A percentile compares a stretch with the other conserved stretches of the same genome.
Conservation (phyloP, 2,113 vertebrate genomes). For the Pteronura brasiliensis region DNA sequence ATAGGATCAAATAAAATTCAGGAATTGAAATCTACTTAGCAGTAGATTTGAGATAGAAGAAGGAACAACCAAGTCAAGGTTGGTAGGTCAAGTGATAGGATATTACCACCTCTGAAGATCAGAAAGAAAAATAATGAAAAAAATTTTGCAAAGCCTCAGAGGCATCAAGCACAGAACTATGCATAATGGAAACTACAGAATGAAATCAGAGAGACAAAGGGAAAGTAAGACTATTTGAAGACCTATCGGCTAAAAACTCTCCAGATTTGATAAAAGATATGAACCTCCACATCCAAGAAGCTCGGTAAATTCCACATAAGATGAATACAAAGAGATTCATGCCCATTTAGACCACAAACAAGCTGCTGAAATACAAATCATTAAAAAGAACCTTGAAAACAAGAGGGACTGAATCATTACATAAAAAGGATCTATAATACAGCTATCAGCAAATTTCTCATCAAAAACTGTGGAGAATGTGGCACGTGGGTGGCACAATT, state of each 20-base stretch:
- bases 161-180: background rate
- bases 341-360: background rate
- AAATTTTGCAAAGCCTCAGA: background rate
- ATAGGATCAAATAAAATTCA: background rate
- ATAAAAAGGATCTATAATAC: background rate
- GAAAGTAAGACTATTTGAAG: background rate
- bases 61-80: background rate
- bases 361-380: background rate
- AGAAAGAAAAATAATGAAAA: background rate
- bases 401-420: background rate
- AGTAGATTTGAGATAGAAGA: background rate
- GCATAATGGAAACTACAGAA: background rate
- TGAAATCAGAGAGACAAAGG: background rate
- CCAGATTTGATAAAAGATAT: background rate
- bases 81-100: background rate
- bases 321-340: background rate
- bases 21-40: background rate
- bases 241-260: background rate
- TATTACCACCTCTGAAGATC: background rate
- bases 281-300: background rate
- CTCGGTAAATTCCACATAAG: background rate
- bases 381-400: background rate
- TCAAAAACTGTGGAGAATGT: background rate
- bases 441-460: background rate
- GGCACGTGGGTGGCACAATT: background rate